Conservation (phyloP, 1,140 invertebrate species). For the Alviniconcha marisindica region DNA sequence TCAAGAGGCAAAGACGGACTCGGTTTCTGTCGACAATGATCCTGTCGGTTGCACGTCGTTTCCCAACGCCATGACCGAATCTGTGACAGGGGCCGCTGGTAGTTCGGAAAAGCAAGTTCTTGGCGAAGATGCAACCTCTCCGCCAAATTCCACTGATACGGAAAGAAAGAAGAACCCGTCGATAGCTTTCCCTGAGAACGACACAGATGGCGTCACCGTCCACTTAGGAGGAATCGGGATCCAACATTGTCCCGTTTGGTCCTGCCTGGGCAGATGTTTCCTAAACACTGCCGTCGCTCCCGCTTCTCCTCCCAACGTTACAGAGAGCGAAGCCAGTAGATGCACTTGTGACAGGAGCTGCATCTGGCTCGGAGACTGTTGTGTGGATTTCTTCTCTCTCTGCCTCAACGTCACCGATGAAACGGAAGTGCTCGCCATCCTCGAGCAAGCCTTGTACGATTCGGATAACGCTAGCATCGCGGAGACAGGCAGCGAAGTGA, state of each 20-base stretch:
- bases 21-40: no score
- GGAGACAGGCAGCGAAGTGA: not conserved
- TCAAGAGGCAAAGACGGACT: no score
- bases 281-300: not conserved
- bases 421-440: not conserved
- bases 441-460: conserved; percentile 22
- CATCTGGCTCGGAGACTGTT: conserved; percentile 27
- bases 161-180: not conserved
- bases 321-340: not conserved
- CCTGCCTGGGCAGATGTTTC: conserved; percentile 27
- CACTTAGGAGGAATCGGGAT: conserved; percentile 20
- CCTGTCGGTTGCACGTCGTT: no score
- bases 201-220: not conserved
- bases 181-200: not conserved
- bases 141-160: not conserved
- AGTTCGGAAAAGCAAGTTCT: not conserved
- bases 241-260: not conserved
- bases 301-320: not conserved
- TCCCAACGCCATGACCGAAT: no score
- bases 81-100: not conserved
- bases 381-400: conserved; percentile 29
- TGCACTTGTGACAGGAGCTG: conserved; percentile 31
- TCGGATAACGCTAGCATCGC: not conserved
- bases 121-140: not conserved
- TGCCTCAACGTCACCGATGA: conserved; percentile 32